Evolutionary conservation across 1,140 invertebrate species (phyloP).

Genomic region (Drosophila lacertosa): DNA sequence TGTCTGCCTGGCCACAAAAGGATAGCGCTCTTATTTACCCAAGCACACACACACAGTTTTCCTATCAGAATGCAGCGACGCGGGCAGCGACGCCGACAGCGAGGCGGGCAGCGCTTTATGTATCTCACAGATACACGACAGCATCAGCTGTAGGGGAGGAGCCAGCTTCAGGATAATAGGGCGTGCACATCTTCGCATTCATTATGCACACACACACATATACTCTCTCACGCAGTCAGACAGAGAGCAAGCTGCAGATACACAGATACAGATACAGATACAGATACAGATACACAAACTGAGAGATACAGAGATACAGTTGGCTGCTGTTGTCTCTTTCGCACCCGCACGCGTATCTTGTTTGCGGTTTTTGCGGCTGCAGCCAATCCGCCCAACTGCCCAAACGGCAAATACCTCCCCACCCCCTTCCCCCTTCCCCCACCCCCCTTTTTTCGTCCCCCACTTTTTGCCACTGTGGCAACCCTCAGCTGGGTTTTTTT

Average conservation of each 20-base stretch:
- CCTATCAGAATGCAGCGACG: conserved; percentile 72
- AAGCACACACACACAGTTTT: conserved; percentile 52
- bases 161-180: conserved; percentile 80
- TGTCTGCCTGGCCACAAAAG: conserved; percentile 65
- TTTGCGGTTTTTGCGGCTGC: conserved; percentile 50
- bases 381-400: not conserved
- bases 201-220: conserved; percentile 67
- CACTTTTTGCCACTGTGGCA: no score
- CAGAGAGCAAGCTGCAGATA: conserved; percentile 33
- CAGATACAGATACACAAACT: conserved; percentile 39
- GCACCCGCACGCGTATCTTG: conserved; percentile 26
- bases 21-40: conserved; percentile 53
- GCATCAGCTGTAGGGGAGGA: conserved; percentile 63
- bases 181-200: conserved; percentile 81
- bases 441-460: not conserved
- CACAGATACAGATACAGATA: conserved; percentile 50
- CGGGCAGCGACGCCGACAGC: conserved; percentile 17
- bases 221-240: conserved; percentile 19
- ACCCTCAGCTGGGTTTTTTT: no score
- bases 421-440: not conserved
- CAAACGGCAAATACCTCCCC: not conserved
- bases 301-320: conserved; percentile 46
- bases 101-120: conserved; percentile 30
- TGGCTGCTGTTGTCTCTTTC: conserved; percentile 38
- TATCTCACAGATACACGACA: conserved; percentile 72